Evolutionary conservation across 2,113 vertebrate species (phyloP).

Genomic region (Amazona guildingii): DNA sequence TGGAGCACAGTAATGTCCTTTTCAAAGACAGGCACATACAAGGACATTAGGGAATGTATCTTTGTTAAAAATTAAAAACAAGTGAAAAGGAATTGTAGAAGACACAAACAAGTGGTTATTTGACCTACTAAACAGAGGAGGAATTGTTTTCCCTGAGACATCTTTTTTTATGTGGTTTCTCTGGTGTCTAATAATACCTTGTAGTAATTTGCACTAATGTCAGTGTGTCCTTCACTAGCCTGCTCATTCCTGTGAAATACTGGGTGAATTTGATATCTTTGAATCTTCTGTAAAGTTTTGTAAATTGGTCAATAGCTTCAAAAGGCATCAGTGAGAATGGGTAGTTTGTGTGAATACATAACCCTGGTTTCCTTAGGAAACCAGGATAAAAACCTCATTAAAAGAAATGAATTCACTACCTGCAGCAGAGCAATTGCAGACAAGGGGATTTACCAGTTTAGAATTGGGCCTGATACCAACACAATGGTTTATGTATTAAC

Average conservation of each 20-base stretch:
- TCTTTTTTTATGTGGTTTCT: not conserved
- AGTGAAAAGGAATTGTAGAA: not conserved
- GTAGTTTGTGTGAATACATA: not conserved
- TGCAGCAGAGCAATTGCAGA: not conserved
- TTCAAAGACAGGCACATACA: not conserved
- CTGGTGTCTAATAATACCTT: constrained; percentile 14
- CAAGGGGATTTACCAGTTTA: not conserved
- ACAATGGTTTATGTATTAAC: not conserved
- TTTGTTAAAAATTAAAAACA: not conserved
- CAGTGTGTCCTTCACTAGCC: not conserved
- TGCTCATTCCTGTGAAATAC: not conserved
- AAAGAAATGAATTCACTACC: not conserved
- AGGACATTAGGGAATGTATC: not conserved
- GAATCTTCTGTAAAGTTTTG: not conserved
- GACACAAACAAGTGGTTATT: not conserved
- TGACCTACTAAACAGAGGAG: not conserved
- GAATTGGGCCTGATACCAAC: not conserved
- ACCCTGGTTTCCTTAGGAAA: not conserved
- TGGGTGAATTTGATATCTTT: not conserved
- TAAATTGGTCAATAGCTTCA: not conserved
- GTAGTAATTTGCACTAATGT: not conserved
- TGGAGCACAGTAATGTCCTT: not conserved
- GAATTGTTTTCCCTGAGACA: not conserved
- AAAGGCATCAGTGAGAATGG: not conserved
- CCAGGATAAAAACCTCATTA: not conserved